A percentile compares a stretch with the other conserved stretches of the same genome.
phyloP scores from a whole-genome alignment of 2,888 invertebrate genomes.

The Drosophila fulvimacula region DNA sequence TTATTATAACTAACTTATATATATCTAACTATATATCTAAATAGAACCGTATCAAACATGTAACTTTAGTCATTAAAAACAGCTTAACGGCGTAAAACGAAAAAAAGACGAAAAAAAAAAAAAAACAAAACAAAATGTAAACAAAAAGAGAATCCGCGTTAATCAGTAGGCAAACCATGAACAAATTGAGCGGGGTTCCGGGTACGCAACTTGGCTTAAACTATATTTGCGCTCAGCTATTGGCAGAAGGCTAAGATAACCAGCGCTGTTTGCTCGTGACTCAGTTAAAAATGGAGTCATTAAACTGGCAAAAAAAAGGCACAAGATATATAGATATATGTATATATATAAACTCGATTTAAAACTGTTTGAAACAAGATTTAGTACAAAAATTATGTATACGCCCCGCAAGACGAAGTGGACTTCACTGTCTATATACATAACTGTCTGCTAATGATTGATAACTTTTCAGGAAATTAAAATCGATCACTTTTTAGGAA shows the following conservation, averaged over 20 bases:
- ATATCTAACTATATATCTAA: background rate
- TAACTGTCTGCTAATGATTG: too few species aligned
- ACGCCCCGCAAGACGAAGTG: too few species aligned
- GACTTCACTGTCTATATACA: too few species aligned
- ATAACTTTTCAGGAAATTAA: background rate
- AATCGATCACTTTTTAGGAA: background rate
- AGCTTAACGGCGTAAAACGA: background rate
- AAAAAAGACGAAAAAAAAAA: too few species aligned
- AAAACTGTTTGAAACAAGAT: background rate
- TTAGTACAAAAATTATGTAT: background rate
- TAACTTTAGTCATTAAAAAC: background rate
- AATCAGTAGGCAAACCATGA: conserved; percentile 15
- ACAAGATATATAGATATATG: background rate
- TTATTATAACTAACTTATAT: too few species aligned
- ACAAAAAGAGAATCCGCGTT: background rate
- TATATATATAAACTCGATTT: too few species aligned
- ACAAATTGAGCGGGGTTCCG: background rate
- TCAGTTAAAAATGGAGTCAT: too few species aligned
- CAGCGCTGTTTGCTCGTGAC: background rate
- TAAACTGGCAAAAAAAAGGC: background rate
- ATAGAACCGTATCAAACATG: background rate
- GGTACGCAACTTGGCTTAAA: conserved; percentile 2
- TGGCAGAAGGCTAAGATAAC: background rate
- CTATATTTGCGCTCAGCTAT: background rate
- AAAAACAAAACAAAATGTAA: background rate